Evolutionary conservation across 2,888 invertebrate genomes (phyloP), one percentile per base, ranked within the genome.

Genomic region (Agriotes lineatus): DNA sequence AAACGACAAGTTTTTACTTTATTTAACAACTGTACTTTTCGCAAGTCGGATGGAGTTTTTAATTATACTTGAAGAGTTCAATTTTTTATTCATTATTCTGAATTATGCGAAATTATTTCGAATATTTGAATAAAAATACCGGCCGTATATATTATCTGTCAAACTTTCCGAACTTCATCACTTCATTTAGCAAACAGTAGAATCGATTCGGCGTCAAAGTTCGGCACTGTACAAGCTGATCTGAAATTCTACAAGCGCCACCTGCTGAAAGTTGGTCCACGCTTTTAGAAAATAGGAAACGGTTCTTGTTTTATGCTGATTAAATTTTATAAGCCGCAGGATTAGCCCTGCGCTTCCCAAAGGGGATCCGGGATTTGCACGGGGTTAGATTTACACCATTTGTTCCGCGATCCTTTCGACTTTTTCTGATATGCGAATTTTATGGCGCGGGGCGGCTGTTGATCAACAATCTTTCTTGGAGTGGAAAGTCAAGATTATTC

Each of bases 81-180:
- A n/a, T n/a, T n/a, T n/a, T n/a, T n/a, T n/a, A n/a, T n/a, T n/a
- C n/a, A n/a, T n/a, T n/a, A n/a, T n/a, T n/a, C n/a, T n/a, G n/a
- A n/a, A n/a, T n/a, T n/a, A n/a, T n/a, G n/a, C n/a, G n/a, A n/a
- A n/a, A n/a, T n/a, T n/a, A n/a, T n/a, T n/a, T n/a, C n/a, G n/a
- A n/a, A n/a, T n/a, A n/a, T n/a, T n/a, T n/a, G n/a, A n/a, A n/a
- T n/a, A n/a, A n/a, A n/a, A n/a, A n/a, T 12, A 12, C 14, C n/a
- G 12, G 5, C 37, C 14, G n/a, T 37, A 12, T 14, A 14, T 56
- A 56, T 63, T 63, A 63, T 16, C 45, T 30, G 54, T 33, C 30
- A 63, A 56, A 63, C 54, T 56, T 63, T 54, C 54, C 44, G 63
- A 44, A 56, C 63, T 63, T 63, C 61, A 52, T 52, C 37, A 58